Conservation (phyloP, 1,140 invertebrate genomes). For the Ceratosolen fusciceps region DNA sequence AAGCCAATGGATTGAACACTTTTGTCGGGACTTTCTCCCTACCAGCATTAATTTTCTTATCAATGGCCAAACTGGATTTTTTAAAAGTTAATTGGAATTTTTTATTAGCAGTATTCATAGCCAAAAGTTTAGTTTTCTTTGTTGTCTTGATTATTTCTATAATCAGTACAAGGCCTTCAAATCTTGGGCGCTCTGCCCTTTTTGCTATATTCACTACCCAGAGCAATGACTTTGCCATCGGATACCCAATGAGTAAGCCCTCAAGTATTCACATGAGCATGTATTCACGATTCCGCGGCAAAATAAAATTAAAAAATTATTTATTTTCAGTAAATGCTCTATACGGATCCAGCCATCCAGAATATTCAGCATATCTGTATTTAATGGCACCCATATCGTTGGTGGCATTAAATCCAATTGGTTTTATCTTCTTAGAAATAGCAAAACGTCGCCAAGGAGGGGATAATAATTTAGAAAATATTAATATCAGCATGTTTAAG, state of each 20-base stretch:
- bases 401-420: conserved; percentile 92
- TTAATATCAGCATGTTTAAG: conserved; percentile 63
- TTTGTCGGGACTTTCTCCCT: conserved; percentile 95
- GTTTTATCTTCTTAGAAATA: conserved; percentile 92
- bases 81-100: conserved; percentile 91
- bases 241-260: conserved; percentile 92
- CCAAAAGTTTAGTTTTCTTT: conserved; percentile 90
- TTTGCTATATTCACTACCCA: conserved; percentile 97
- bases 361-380: conserved; percentile 93
- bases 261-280: too few species aligned
- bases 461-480: conserved; percentile 41
- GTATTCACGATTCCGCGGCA: too few species aligned
- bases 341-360: conserved; percentile 85
- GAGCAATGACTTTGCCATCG: conserved; percentile 98
- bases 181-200: conserved; percentile 88
- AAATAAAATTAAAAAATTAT: too few species aligned
- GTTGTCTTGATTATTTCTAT: conserved; percentile 85
- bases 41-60: conserved; percentile 92
- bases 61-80: conserved; percentile 89
- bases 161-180: conserved; percentile 83
- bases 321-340: conserved; percentile 79
- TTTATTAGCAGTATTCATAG: conserved; percentile 85
- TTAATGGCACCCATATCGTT: conserved; percentile 95
- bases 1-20: conserved; percentile 92
- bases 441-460: conserved; percentile 72